These are phyloP conservation scores for Pelobates fuscus DNA, from an alignment of 2,113 vertebrate genomes.

Conservation along the genomic window DNA sequence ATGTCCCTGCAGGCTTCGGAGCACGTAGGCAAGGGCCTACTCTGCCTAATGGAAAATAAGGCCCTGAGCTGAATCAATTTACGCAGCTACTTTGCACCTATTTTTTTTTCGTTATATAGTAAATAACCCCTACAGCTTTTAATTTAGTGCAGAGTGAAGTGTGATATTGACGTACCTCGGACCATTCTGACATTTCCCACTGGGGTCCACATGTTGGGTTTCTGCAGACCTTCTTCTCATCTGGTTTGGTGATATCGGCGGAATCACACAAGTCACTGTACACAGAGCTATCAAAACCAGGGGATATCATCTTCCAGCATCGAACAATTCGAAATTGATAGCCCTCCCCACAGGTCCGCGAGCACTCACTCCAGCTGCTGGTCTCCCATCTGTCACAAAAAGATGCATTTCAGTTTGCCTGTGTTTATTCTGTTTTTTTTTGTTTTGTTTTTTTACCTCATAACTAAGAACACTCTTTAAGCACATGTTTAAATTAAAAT, in stretches of 20 bases:
- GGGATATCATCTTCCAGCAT: conserved; percentile 98
- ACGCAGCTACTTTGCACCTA: too few species aligned
- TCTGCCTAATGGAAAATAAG: too few species aligned
- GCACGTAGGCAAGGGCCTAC: too few species aligned
- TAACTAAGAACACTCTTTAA: background rate
- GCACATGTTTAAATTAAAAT: too few species aligned
- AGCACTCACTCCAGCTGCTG: conserved; percentile 97
- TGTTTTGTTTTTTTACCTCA: too few species aligned
- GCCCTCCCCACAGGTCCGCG: conserved; percentile 91
- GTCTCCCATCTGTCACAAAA: conserved; percentile 85
- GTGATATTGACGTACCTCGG: too few species aligned
- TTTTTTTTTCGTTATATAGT: too few species aligned
- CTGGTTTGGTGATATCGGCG: conserved; percentile 82
- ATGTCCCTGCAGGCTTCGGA: too few species aligned
- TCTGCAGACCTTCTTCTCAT: conserved; percentile 87
- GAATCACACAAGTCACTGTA: conserved; percentile 93
- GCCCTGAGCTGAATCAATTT: too few species aligned
- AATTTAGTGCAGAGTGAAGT: too few species aligned
- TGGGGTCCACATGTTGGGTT: conserved; percentile 92
- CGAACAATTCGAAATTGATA: conserved; percentile 92
- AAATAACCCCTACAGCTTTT: too few species aligned
- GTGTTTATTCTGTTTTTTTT: too few species aligned
- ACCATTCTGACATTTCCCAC: conserved; percentile 98
- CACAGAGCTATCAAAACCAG: conserved; percentile 94
- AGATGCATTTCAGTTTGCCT: background rate